Conservation (phyloP, 2,113 vertebrate genomes). For the Tetrao urogallus region DNA sequence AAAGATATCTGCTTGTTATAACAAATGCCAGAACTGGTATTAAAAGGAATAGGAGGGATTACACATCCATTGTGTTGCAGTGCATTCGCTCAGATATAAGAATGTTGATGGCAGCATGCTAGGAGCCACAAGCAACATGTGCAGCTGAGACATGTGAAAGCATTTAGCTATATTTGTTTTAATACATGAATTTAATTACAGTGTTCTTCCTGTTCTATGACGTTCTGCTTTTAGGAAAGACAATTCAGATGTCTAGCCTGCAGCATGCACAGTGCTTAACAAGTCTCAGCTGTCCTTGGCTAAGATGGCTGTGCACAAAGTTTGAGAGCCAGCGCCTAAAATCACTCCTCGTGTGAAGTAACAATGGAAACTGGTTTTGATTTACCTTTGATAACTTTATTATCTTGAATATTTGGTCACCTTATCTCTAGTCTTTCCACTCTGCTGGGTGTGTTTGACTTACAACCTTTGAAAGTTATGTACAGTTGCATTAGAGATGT, state of each 20-base stretch:
- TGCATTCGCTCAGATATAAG: background rate
- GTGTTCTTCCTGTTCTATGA: background rate
- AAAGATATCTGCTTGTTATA: background rate
- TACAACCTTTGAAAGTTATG: background rate
- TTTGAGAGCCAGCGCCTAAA: background rate
- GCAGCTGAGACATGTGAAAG: background rate
- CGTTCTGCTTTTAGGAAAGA: background rate
- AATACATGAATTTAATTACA: background rate
- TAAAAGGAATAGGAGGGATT: background rate
- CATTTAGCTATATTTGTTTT: background rate
- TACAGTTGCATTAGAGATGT: rapidly evolving
- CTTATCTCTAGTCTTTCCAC: background rate
- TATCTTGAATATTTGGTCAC: background rate
- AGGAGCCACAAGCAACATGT: background rate
- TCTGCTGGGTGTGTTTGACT: background rate
- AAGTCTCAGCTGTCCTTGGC: background rate
- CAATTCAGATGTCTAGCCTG: background rate
- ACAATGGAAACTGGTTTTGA: background rate
- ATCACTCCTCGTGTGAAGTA: background rate
- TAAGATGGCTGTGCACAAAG: background rate
- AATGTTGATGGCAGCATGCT: background rate
- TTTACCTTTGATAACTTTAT: background rate
- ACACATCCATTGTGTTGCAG: background rate
- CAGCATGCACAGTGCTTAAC: too few species aligned
- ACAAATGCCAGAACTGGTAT: background rate